phyloP scores from a whole-genome alignment of 2,888 invertebrate genomes.

The Ptychoptera albimana region DNA sequence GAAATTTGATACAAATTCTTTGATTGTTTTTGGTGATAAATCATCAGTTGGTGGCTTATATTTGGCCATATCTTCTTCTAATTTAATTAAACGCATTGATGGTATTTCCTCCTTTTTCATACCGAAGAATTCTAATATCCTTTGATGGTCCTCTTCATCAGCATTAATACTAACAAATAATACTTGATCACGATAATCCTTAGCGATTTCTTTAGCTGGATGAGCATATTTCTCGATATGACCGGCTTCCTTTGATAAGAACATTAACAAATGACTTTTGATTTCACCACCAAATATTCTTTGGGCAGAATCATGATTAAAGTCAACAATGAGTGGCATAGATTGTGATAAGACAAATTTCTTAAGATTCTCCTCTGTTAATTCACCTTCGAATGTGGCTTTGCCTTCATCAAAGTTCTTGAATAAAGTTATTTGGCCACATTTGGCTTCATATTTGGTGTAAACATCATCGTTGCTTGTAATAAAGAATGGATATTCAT shows the following conservation, averaged over 20 bases:
- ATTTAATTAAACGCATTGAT: constrained; percentile 76
- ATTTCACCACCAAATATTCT: constrained; percentile 98
- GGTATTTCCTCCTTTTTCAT: constrained; percentile 89
- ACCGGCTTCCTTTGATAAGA: constrained; percentile 81
- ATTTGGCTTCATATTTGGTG: constrained; percentile 61
- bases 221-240: constrained; percentile 68
- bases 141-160: constrained; percentile 86
- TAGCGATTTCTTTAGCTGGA: constrained; percentile 67
- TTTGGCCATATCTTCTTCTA: constrained; percentile 96
- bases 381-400: constrained; percentile 53
- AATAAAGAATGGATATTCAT: constrained; percentile 82
- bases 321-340: constrained; percentile 84
- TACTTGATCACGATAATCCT: constrained; percentile 78
- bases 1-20: constrained; percentile 75
- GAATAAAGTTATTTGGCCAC: constrained; percentile 70
- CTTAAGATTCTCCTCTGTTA: constrained; percentile 49
- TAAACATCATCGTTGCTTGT: constrained; percentile 62
- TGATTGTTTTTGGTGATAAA: constrained; percentile 21
- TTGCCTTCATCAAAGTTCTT: constrained; percentile 89
- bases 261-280: constrained; percentile 90
- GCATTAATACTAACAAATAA: constrained; percentile 92
- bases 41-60: constrained; percentile 64
- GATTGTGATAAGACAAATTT: constrained; percentile 73
- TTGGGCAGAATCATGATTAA: constrained; percentile 93
- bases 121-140: constrained; percentile 99